phyloP scores from a whole-genome alignment of 2,888 invertebrate genomes.

The Tortricodes alternella region DNA sequence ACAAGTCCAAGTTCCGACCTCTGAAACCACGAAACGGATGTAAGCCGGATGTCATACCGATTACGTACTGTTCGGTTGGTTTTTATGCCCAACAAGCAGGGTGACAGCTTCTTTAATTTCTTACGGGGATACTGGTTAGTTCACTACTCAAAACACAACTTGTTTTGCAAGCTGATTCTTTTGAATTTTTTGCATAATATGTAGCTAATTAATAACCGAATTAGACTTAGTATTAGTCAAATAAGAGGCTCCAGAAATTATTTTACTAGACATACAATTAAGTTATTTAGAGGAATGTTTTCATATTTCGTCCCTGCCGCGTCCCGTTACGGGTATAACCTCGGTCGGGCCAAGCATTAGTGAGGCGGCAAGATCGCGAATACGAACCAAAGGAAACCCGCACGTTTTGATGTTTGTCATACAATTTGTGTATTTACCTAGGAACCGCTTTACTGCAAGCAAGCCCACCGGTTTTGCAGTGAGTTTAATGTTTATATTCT shows the following conservation, averaged over 20 bases:
- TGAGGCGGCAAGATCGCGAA: constrained; percentile 54
- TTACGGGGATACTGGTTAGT: constrained; percentile 24
- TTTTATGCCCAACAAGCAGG: constrained; percentile 23
- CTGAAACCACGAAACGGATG: constrained; percentile 18
- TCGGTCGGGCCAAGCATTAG: constrained; percentile 25
- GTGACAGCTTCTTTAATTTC: constrained; percentile 31
- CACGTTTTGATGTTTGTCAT: constrained; percentile 68
- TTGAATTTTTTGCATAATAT: constrained; percentile 26
- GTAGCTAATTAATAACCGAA: neutral
- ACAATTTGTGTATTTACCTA: constrained; percentile 76
- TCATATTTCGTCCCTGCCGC: constrained; percentile 12
- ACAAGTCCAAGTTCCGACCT: constrained; percentile 11
- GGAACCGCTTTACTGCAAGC: constrained; percentile 70
- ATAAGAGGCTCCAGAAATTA: neutral
- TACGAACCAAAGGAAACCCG: constrained; percentile 59
- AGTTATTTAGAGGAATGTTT: neutral
- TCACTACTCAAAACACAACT: constrained; percentile 22
- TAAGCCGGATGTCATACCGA: constrained; percentile 28
- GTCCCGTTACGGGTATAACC: constrained; percentile 25
- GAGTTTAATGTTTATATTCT: constrained; percentile 52
- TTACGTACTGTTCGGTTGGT: constrained; percentile 26
- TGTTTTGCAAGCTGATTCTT: constrained; percentile 16
- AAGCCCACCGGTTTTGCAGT: constrained; percentile 52
- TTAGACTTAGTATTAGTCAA: neutral
- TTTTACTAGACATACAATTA: too few species aligned